Percentiles rank a stretch among this genome's conserved stretches.
These are phyloP conservation scores for Zele albiditarsus DNA, from an alignment of 2,888 invertebrate species.

Conservation along the genomic window DNA sequence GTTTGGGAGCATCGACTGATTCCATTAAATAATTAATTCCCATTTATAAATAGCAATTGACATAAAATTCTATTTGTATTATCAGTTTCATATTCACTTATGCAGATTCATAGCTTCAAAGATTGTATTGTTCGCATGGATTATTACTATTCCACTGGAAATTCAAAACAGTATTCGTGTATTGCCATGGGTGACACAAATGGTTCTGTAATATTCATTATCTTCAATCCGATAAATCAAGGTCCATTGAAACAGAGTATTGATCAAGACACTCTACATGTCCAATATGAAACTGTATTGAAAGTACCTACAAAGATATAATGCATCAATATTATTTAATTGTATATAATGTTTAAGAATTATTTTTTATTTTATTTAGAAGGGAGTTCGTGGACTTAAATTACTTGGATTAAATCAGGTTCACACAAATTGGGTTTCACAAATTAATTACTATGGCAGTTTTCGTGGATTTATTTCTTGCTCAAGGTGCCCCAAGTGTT, in stretches of 20 bases:
- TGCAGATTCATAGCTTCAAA: constrained; percentile 78
- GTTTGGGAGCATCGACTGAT: too few relatives aligned
- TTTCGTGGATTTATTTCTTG: constrained; percentile 82
- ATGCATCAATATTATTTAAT: background rate
- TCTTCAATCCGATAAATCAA: constrained; percentile 77
- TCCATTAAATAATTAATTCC: too few relatives aligned
- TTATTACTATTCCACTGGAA: constrained; percentile 77
- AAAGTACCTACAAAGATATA: constrained; percentile 66
- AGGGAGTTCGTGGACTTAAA: constrained; percentile 74
- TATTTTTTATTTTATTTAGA: constrained; percentile 60
- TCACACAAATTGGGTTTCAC: constrained; percentile 82
- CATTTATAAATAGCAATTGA: too few relatives aligned
- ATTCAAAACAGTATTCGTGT: constrained; percentile 76
- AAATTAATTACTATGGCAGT: constrained; percentile 80
- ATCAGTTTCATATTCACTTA: too few relatives aligned
- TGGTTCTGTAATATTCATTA: constrained; percentile 80
- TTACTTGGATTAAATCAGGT: constrained; percentile 76
- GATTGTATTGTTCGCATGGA: constrained; percentile 76
- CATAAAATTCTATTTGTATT: too few relatives aligned
- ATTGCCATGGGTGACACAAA: constrained; percentile 84
- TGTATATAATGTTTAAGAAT: constrained; percentile 18
- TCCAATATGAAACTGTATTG: constrained; percentile 77
- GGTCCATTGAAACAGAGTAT: constrained; percentile 83
- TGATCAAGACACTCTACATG: constrained; percentile 76
- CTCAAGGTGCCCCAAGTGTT: constrained; percentile 75